These are phyloP conservation scores for Merops nubicus DNA, from an alignment of 2,113 vertebrate species.

Conservation along the genomic window DNA sequence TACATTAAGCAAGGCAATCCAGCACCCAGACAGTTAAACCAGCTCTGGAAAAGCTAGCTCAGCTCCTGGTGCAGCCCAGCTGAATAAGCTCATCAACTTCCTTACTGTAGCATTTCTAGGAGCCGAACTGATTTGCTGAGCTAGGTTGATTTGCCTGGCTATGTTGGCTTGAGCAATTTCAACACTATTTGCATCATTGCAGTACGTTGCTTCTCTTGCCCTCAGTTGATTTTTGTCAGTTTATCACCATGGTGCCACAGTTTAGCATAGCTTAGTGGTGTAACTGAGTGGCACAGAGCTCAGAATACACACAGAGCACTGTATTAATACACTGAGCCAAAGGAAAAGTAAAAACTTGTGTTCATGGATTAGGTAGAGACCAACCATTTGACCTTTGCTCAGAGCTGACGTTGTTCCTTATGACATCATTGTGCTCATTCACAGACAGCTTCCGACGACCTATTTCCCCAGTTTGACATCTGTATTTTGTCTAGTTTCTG, in stretches of 20 bases:
- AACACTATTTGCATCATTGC: background rate
- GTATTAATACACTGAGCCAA: rapidly evolving
- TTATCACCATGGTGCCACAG: background rate
- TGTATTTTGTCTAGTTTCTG: background rate
- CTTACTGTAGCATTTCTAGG: slow-evolving; percentile 43
- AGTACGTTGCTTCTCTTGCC: background rate
- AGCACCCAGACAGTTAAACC: background rate
- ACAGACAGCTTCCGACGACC: no score
- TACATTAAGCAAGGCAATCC: background rate
- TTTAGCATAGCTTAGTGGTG: rapidly evolving
- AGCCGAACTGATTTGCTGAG: slow-evolving; percentile 16
- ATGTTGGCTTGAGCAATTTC: background rate
- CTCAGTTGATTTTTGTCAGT: background rate
- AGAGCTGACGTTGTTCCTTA: rapidly evolving
- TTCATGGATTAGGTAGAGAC: background rate
- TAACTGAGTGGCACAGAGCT: background rate
- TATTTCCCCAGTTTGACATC: rapidly evolving
- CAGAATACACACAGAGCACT: background rate
- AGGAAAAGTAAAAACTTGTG: background rate
- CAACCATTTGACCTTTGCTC: no score
- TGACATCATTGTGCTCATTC: rapidly evolving
- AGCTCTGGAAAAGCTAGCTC: background rate
- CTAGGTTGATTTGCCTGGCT: background rate
- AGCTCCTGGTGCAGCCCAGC: background rate
- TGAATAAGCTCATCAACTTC: slow-evolving; percentile 10